phyloP scores from a whole-genome alignment of 2,113 vertebrate genomes.

The Apteryx mantelli region DNA sequence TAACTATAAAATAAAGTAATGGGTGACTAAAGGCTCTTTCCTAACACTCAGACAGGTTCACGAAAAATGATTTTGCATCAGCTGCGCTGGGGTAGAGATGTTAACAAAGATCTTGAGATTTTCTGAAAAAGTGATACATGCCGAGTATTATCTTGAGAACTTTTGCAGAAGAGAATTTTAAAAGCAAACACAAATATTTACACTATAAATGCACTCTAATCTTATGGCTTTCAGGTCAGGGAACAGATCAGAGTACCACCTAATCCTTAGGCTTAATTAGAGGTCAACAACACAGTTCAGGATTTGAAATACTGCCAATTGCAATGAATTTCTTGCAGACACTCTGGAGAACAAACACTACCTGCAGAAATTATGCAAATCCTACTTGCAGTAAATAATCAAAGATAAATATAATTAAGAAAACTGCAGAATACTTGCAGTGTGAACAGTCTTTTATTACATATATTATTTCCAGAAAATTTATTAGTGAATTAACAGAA shows the following conservation, averaged over 20 bases:
- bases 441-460: background rate
- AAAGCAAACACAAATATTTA: slow-evolving; percentile 12
- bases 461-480: background rate
- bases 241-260: background rate
- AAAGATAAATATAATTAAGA: background rate
- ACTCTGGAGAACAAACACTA: background rate
- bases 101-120: background rate
- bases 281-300: background rate
- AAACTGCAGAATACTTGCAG: background rate
- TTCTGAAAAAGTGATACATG: background rate
- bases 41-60: background rate
- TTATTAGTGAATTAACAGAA: background rate
- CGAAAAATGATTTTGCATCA: background rate
- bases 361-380: background rate
- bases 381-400: background rate
- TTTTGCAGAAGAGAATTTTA: background rate
- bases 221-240: background rate
- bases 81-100: background rate
- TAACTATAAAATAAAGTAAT: background rate
- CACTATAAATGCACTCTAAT: slow-evolving; percentile 5
- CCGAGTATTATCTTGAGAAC: background rate
- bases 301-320: slow-evolving; percentile 9
- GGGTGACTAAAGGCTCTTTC: background rate
- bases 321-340: background rate
- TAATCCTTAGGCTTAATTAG: background rate